Evolutionary conservation across 1,140 invertebrate species (phyloP).

Genomic region (Ectropis grisescens): DNA sequence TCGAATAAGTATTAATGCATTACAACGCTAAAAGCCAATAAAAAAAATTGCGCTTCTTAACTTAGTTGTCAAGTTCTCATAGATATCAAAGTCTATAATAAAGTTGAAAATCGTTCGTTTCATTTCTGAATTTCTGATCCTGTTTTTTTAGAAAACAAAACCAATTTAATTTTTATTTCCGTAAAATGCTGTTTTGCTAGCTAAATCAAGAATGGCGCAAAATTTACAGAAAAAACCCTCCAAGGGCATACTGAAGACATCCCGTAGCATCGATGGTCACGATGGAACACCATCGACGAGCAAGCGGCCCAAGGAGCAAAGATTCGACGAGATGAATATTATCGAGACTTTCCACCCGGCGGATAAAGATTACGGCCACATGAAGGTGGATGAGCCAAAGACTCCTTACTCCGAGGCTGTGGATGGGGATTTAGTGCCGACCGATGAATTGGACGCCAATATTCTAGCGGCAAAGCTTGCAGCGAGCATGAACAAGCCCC

Average conservation of each 20-base stretch:
- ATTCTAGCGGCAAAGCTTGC: constrained; percentile 81
- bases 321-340: constrained; percentile 99
- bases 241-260: constrained; percentile 94
- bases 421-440: constrained; percentile 77
- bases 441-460: constrained; percentile 83
- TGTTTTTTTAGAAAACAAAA: no score
- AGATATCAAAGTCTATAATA: no score
- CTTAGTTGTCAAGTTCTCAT: no score
- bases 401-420: constrained; percentile 89
- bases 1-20: no score
- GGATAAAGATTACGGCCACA: constrained; percentile 99
- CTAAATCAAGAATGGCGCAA: constrained; percentile 47
- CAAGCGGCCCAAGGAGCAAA: constrained; percentile 84
- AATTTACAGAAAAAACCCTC: constrained; percentile 80
- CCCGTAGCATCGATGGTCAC: constrained; percentile 79
- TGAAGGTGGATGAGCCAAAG: constrained; percentile 99
- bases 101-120: no score
- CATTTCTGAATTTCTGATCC: no score
- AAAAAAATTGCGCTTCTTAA: no score
- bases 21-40: no score
- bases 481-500: constrained; percentile 64
- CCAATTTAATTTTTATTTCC: no score
- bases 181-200: no score
- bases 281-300: constrained; percentile 51
- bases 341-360: constrained; percentile 96